phyloP scores from a whole-genome alignment of 1,140 invertebrate genomes.

The Hestina assimilis region DNA sequence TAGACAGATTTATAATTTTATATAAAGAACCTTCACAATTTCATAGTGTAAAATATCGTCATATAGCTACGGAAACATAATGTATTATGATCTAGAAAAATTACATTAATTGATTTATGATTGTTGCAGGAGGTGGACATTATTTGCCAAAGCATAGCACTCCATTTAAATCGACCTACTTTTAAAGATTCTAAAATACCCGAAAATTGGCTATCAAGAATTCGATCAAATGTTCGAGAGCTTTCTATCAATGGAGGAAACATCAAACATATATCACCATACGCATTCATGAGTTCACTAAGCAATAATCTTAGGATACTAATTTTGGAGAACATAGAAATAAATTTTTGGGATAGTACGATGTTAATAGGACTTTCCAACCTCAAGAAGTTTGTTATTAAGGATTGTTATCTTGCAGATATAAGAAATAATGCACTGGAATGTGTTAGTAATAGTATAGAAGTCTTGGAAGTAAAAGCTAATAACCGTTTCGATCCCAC shows the following conservation, averaged over 20 bases:
- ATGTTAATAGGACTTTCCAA: slow-evolving; percentile 51
- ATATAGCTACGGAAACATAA: too few relatives aligned
- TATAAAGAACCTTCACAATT: too few relatives aligned
- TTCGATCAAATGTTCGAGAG: slow-evolving; percentile 40
- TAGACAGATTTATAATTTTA: too few relatives aligned
- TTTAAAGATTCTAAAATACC: slow-evolving; percentile 52
- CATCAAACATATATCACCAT: slow-evolving; percentile 42
- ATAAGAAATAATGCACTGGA: slow-evolving; percentile 39
- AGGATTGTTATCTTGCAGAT: slow-evolving; percentile 34
- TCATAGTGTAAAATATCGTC: too few relatives aligned
- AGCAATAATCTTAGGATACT: slow-evolving; percentile 38
- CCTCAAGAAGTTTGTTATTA: slow-evolving; percentile 44
- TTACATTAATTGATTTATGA: slow-evolving; percentile 18
- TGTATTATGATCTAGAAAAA: too few relatives aligned
- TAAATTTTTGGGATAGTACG: slow-evolving; percentile 36
- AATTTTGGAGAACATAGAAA: slow-evolving; percentile 38
- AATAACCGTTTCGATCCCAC: slow-evolving; percentile 47
- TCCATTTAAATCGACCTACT: slow-evolving; percentile 37
- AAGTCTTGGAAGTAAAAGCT: slow-evolving; percentile 43
- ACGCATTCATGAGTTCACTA: slow-evolving; percentile 48
- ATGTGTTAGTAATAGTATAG: slow-evolving; percentile 45
- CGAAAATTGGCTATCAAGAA: slow-evolving; percentile 40
- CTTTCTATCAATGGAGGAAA: slow-evolving; percentile 54
- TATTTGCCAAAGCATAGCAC: slow-evolving; percentile 35
- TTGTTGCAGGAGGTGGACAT: slow-evolving; percentile 45